phyloP scores from a whole-genome alignment of 2,797 vertebrate species.

The Paratrypauchen microcephalus region DNA sequence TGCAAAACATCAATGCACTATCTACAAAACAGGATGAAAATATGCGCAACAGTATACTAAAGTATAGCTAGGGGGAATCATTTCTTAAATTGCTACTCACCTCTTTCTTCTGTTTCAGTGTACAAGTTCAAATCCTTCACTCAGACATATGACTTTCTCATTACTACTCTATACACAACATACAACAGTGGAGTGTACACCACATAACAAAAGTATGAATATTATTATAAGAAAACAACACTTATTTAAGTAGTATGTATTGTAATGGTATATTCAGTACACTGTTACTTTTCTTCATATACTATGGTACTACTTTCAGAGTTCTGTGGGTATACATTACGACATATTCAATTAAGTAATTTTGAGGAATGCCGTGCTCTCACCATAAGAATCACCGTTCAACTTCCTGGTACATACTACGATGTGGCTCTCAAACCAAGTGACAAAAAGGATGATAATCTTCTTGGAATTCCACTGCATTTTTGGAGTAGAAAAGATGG shows the following conservation, averaged over 20 bases:
- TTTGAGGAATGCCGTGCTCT: slow-evolving; percentile 20
- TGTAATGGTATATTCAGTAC: neutral
- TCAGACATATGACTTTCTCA: slow-evolving; percentile 73
- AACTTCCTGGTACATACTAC: slow-evolving; percentile 44
- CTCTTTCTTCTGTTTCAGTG: slow-evolving; percentile 66
- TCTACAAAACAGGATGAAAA: slow-evolving; percentile 60
- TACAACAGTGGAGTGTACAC: slow-evolving; percentile 16
- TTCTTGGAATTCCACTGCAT: slow-evolving; percentile 74
- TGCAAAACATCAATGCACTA: slow-evolving; percentile 29
- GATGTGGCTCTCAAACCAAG: slow-evolving; percentile 39
- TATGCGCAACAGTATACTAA: slow-evolving; percentile 68
- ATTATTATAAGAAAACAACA: slow-evolving; percentile 7
- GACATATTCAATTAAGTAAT: slow-evolving; percentile 11
- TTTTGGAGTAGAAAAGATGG: slow-evolving; percentile 68
- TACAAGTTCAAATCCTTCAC: slow-evolving; percentile 64
- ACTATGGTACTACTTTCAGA: neutral
- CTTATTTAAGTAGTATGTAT: neutral
- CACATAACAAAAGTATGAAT: slow-evolving; percentile 26
- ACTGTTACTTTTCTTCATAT: neutral
- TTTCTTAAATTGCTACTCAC: slow-evolving; percentile 77
- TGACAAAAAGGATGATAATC: slow-evolving; percentile 68
- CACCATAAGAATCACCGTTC: slow-evolving; percentile 48
- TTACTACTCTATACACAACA: slow-evolving; percentile 46
- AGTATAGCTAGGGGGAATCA: slow-evolving; percentile 69
- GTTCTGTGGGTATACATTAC: neutral